Conservation (phyloP, 92 coral and sea anemone species). For the Parazoanthus darwini region DNA sequence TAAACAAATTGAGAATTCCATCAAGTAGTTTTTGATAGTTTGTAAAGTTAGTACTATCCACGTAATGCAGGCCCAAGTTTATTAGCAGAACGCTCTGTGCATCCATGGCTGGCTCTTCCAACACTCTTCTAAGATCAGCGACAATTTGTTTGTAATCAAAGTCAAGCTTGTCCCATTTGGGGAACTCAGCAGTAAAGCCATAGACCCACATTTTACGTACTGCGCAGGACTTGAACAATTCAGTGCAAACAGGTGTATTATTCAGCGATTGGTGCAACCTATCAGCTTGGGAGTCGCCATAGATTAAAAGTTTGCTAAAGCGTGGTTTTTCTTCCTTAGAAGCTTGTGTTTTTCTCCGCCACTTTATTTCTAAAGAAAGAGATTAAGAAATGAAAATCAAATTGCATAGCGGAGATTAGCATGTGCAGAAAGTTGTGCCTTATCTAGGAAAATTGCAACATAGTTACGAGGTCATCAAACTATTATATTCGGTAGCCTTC, state of each 20-base stretch:
- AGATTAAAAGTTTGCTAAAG: conserved; percentile 67
- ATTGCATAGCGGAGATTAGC: no score
- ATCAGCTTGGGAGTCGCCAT: conserved; percentile 96
- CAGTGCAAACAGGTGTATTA: conserved; percentile 66
- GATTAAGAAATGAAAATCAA: background rate
- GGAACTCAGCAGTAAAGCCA: conserved; percentile 52
- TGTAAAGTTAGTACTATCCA: conserved; percentile 61
- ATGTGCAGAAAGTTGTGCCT: no score
- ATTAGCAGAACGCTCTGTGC: conserved; percentile 79
- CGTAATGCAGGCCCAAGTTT: conserved; percentile 87
- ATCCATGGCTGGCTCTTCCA: conserved; percentile 75
- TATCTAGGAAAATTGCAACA: no score
- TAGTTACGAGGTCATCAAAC: no score
- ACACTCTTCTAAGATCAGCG: conserved; percentile 49
- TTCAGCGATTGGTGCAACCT: conserved; percentile 61
- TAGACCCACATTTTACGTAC: conserved; percentile 89
- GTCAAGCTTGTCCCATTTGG: conserved; percentile 75
- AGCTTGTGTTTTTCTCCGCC: background rate
- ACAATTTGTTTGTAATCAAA: conserved; percentile 64
- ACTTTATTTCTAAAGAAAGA: background rate
- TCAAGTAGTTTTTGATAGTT: conserved; percentile 63
- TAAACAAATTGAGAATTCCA: conserved; percentile 58
- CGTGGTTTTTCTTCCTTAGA: background rate
- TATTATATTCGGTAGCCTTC: no score
- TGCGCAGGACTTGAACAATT: conserved; percentile 75